These are phyloP conservation scores for Zosterops pallidus DNA, from an alignment of 2,113 vertebrate species.

Conservation along the genomic window DNA sequence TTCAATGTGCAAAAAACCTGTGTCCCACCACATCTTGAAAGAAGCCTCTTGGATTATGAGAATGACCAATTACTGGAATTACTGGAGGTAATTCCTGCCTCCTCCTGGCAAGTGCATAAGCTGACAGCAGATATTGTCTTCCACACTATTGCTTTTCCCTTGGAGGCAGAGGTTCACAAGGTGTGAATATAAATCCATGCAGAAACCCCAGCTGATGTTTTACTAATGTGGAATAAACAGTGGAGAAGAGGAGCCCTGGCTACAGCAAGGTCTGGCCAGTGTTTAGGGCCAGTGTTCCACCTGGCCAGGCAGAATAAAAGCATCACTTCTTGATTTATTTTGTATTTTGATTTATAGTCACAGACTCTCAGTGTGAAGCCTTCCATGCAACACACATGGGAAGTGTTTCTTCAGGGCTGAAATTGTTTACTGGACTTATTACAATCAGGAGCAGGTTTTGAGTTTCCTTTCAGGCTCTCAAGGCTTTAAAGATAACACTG, in stretches of 20 bases:
- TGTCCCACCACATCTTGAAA: neutral
- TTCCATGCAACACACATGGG: neutral
- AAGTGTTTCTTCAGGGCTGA: neutral
- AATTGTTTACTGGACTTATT: neutral
- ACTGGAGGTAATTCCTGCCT: conserved; percentile 3
- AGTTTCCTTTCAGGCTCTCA: neutral
- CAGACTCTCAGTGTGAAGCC: neutral
- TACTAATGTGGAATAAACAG: neutral
- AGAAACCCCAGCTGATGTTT: neutral
- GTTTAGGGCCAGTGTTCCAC: neutral
- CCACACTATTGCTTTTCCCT: neutral
- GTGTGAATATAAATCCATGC: neutral
- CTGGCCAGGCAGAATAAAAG: neutral
- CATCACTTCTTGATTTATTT: neutral
- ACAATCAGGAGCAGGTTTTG: neutral
- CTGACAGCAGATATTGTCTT: conserved; percentile 5
- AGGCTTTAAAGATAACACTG: neutral
- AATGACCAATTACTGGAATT: neutral
- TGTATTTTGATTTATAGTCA: neutral
- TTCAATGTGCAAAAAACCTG: neutral
- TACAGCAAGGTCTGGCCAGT: rapidly evolving
- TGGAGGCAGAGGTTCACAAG: neutral
- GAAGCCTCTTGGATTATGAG: neutral
- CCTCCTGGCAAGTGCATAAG: neutral
- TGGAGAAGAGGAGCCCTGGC: neutral